Percentiles rank a stretch among this genome's conserved stretches.
phyloP scores from a whole-genome alignment of 2,888 invertebrate species.

The Conops quadrifasciatus region DNA sequence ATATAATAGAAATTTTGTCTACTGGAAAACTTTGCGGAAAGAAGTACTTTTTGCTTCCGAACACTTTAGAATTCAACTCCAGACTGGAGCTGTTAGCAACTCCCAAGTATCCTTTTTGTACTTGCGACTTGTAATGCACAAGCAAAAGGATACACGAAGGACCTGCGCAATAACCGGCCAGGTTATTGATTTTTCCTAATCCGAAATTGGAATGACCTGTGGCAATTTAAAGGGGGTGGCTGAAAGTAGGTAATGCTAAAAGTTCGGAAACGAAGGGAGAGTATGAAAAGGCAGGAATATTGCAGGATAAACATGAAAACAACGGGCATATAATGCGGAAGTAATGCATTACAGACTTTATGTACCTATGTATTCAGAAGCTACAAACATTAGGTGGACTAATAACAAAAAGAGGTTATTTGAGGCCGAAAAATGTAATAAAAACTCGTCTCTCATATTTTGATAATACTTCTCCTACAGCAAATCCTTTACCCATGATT shows the following conservation, averaged over 20 bases:
- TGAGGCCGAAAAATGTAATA: too few species aligned
- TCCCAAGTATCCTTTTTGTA: constrained; percentile 54
- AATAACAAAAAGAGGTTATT: too few species aligned
- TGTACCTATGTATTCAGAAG: too few species aligned
- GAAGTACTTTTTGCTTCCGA: constrained; percentile 56
- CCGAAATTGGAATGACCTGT: background rate
- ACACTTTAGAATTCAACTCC: constrained; percentile 62
- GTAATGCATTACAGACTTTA: too few species aligned
- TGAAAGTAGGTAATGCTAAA: background rate
- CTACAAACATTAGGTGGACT: too few species aligned
- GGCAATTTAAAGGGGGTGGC: constrained; percentile 2
- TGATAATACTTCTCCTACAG: too few species aligned
- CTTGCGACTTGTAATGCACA: constrained; percentile 40
- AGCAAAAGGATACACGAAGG: constrained; percentile 57
- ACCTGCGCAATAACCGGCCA: constrained; percentile 56
- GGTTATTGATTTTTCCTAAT: constrained; percentile 20
- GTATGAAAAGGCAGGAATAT: background rate
- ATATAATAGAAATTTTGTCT: constrained; percentile 40
- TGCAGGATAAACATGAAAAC: too few species aligned
- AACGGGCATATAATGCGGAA: too few species aligned
- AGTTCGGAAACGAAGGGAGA: background rate
- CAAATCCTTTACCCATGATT: too few species aligned
- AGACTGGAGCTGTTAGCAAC: constrained; percentile 59
- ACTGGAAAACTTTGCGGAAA: constrained; percentile 41
- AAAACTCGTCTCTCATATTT: too few species aligned